These are phyloP conservation scores for Epizoanthus rinbou DNA, from an alignment of 92 coral and sea anemone genomes.

Conservation along the genomic window DNA sequence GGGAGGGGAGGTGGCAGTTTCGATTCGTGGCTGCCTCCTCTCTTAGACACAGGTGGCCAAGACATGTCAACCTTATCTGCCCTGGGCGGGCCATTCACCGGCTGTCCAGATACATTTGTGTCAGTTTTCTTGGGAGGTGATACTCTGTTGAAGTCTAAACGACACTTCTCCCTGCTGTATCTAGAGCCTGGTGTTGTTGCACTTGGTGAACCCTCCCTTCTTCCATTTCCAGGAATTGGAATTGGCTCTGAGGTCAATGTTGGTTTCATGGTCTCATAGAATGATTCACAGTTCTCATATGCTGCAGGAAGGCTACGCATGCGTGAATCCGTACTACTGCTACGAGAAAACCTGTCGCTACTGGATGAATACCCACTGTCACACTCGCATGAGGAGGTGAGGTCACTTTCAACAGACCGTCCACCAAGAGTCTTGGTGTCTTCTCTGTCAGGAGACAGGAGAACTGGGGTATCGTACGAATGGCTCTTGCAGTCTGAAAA, in stretches of 20 bases:
- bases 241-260: conserved; percentile 29
- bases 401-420: conserved; percentile 67
- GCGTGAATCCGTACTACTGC: conserved; percentile 20
- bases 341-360: conserved; percentile 47
- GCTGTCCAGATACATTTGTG: background rate
- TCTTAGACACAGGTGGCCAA: background rate
- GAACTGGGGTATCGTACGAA: conserved; percentile 71
- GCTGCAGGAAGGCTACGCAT: background rate
- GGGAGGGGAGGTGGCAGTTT: conserved; percentile 41
- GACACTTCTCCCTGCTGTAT: background rate
- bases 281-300: conserved; percentile 32
- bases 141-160: too few relatives aligned
- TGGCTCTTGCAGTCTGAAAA: conserved; percentile 68
- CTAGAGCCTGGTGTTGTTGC: background rate
- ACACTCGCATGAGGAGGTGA: conserved; percentile 65
- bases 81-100: background rate
- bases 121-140: too few relatives aligned
- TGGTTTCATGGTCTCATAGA: conserved; percentile 35
- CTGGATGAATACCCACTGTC: conserved; percentile 91
- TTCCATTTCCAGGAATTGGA: conserved; percentile 32
- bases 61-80: background rate
- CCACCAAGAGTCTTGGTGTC: conserved; percentile 50
- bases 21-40: background rate
- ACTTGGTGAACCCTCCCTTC: background rate
- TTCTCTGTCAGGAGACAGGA: conserved; percentile 44